Evolutionary conservation across 1,140 invertebrate species (phyloP).

Genomic region (Drosophila melanica): DNA sequence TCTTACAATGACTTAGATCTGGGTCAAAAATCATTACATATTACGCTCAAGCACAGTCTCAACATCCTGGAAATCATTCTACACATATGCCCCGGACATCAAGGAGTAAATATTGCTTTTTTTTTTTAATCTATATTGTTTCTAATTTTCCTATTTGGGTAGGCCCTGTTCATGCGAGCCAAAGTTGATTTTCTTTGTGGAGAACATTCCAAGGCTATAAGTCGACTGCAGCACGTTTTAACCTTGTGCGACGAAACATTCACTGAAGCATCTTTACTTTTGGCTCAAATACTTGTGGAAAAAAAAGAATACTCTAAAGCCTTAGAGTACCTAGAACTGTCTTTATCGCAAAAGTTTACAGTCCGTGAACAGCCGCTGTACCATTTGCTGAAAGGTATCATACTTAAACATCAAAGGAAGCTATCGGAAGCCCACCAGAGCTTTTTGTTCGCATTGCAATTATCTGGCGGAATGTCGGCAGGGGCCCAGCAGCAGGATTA

Average conservation of each 20-base stretch:
- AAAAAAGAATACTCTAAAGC: slow-evolving; percentile 92
- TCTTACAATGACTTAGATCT: slow-evolving; percentile 65
- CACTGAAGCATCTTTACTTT: slow-evolving; percentile 92
- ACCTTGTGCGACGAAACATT: slow-evolving; percentile 90
- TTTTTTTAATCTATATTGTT: neutral
- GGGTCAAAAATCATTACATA: slow-evolving; percentile 84
- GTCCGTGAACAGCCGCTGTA: slow-evolving; percentile 95
- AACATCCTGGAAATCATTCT: slow-evolving; percentile 90
- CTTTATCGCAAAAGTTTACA: slow-evolving; percentile 95
- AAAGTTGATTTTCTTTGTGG: slow-evolving; percentile 92
- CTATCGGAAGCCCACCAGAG: slow-evolving; percentile 90
- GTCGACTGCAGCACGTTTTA: slow-evolving; percentile 89
- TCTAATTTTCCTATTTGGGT: slow-evolving; percentile 59
- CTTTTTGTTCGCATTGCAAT: slow-evolving; percentile 88
- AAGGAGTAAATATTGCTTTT: slow-evolving; percentile 28
- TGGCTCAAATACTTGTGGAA: slow-evolving; percentile 93
- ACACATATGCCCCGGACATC: slow-evolving; percentile 92
- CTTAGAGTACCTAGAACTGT: slow-evolving; percentile 93
- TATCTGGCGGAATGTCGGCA: slow-evolving; percentile 78
- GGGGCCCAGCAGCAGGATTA: neutral
- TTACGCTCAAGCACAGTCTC: slow-evolving; percentile 85
- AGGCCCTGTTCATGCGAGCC: slow-evolving; percentile 90
- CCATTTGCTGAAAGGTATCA: slow-evolving; percentile 92
- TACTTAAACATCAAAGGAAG: slow-evolving; percentile 91
- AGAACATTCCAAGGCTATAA: slow-evolving; percentile 88